phyloP scores from a whole-genome alignment of 2,888 invertebrate genomes.

The Catonia carolina region DNA sequence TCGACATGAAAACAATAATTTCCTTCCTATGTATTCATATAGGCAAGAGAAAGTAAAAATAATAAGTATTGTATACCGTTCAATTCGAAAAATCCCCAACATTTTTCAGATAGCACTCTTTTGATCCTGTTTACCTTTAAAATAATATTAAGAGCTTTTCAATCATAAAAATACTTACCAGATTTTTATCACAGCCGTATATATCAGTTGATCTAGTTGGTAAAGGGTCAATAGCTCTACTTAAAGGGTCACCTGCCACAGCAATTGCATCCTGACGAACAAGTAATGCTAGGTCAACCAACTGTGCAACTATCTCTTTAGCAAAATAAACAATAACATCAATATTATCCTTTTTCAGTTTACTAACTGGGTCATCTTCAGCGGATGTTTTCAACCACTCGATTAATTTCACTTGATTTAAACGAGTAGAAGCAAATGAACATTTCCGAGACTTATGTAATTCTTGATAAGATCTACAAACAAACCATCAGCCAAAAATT shows the following conservation, averaged over 20 bases:
- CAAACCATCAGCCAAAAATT: too few relatives aligned
- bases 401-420: slow-evolving; percentile 22
- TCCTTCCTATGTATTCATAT: too few relatives aligned
- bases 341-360: slow-evolving; percentile 50
- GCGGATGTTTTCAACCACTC: slow-evolving; percentile 26
- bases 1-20: too few relatives aligned
- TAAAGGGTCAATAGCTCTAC: slow-evolving; percentile 10
- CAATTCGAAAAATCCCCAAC: too few relatives aligned
- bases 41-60: too few relatives aligned
- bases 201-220: too few relatives aligned
- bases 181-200: too few relatives aligned
- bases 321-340: slow-evolving; percentile 79
- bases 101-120: too few relatives aligned
- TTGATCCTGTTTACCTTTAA: too few relatives aligned
- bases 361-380: slow-evolving; percentile 31
- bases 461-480: slow-evolving; percentile 28
- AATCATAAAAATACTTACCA: slow-evolving; percentile 1
- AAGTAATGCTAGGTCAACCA: slow-evolving; percentile 75
- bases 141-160: slow-evolving; percentile 10
- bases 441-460: slow-evolving; percentile 28
- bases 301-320: slow-evolving; percentile 83
- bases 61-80: too few relatives aligned
- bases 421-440: slow-evolving; percentile 27
- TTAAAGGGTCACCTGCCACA: slow-evolving; percentile 60
- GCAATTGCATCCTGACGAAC: slow-evolving; percentile 69